Conservation (phyloP, 2,888 invertebrate genomes). For the Lapara coniferarum region DNA sequence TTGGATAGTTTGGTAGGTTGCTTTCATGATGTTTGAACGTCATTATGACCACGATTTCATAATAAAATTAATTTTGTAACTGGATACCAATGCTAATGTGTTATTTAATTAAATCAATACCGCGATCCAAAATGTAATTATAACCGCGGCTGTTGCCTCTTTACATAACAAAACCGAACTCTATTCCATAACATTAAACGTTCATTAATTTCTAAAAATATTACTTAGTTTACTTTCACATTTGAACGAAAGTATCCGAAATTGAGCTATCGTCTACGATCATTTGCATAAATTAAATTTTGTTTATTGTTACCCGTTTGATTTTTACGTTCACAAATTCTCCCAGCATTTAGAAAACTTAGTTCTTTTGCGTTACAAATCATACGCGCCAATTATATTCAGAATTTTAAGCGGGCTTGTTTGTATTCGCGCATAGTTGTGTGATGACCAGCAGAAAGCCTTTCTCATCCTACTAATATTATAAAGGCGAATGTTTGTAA, state of each 20-base stretch:
- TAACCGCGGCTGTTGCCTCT: no score
- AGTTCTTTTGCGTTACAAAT: background rate
- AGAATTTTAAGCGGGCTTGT: background rate
- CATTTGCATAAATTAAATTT: conserved; percentile 11
- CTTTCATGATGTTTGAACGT: no score
- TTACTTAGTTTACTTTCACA: conserved; percentile 37
- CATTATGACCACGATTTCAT: no score
- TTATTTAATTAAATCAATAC: no score
- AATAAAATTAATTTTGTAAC: no score
- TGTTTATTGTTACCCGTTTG: conserved; percentile 2
- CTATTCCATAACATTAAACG: background rate
- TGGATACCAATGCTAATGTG: no score
- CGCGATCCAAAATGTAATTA: no score
- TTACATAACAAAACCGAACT: background rate
- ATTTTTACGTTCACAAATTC: background rate
- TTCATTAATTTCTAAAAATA: background rate
- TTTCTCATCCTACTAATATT: no score
- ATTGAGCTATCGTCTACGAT: conserved; percentile 33
- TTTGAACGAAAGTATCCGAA: conserved; percentile 37
- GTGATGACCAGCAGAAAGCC: no score
- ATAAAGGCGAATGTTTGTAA: no score
- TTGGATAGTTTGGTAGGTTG: no score
- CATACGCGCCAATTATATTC: background rate
- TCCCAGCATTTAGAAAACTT: background rate
- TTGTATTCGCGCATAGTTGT: no score